Evolutionary conservation across 2,797 vertebrate species (phyloP).

Genomic region (Acropternis orthonyx): DNA sequence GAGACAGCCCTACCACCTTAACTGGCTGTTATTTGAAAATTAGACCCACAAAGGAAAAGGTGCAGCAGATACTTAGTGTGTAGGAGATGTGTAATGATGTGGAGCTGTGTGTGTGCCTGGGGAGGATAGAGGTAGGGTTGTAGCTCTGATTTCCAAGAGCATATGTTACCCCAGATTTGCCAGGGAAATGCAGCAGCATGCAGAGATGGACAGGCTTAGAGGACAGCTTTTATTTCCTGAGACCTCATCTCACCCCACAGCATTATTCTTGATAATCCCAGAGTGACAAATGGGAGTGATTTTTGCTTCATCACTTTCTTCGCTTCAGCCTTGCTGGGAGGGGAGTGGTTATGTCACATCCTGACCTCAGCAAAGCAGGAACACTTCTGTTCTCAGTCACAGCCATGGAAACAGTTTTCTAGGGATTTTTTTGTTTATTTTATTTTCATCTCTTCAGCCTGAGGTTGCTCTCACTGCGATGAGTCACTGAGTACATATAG

Average conservation of each 20-base stretch:
- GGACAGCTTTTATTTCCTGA: neutral
- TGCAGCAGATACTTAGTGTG: neutral
- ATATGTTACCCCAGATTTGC: neutral
- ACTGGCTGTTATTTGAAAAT: neutral
- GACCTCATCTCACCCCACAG: neutral
- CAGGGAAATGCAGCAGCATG: neutral
- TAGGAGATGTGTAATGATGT: neutral
- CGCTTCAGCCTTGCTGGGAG: neutral
- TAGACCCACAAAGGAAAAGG: neutral
- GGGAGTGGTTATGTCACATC: neutral
- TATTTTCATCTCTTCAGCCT: neutral
- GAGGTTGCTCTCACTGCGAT: neutral
- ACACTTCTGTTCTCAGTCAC: neutral
- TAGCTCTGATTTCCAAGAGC: neutral
- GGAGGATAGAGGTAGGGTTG: neutral
- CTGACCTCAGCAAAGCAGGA: neutral
- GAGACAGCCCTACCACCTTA: neutral
- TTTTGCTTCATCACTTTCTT: conserved; percentile 27
- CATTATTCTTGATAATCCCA: neutral
- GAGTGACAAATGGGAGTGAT: neutral
- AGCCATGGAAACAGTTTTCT: neutral
- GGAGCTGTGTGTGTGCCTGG: neutral
- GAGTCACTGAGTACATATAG: neutral
- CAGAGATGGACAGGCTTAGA: neutral
- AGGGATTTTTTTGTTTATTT: neutral